These are phyloP conservation scores for Apodemus agrarius DNA, from an alignment of 2,797 vertebrate genomes.

Conservation along the genomic window DNA sequence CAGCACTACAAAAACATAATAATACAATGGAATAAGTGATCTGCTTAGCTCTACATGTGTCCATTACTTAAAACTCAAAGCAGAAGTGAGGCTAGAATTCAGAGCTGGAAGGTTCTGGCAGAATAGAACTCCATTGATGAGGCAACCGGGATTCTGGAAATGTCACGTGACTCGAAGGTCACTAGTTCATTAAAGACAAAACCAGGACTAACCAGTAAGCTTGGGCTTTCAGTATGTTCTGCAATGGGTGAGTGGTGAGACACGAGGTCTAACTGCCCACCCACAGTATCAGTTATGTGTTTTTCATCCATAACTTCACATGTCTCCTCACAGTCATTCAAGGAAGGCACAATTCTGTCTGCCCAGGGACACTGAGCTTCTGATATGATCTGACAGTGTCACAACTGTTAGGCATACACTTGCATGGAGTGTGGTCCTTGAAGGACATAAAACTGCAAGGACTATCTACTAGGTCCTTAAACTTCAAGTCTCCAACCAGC, in stretches of 20 bases:
- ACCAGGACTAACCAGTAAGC: not conserved
- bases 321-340: not conserved
- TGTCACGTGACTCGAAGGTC: not conserved
- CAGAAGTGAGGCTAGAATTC: not conserved
- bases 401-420: not conserved
- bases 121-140: not conserved
- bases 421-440: no score
- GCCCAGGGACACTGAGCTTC: not conserved
- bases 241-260: not conserved
- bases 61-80: conserved; percentile 26
- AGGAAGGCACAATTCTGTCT: not conserved
- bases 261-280: not conserved
- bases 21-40: not conserved
- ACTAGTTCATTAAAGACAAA: not conserved
- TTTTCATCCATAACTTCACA: not conserved
- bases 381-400: not conserved
- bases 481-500: not conserved
- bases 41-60: not conserved
- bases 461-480: not conserved
- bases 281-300: not conserved
- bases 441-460: not conserved
- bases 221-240: not conserved
- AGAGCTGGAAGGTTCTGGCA: not conserved
- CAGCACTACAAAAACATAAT: not conserved
- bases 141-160: not conserved